These are phyloP conservation scores for Polydrusus pterygomalis DNA, from an alignment of 2,888 invertebrate genomes.

Conservation along the genomic window DNA sequence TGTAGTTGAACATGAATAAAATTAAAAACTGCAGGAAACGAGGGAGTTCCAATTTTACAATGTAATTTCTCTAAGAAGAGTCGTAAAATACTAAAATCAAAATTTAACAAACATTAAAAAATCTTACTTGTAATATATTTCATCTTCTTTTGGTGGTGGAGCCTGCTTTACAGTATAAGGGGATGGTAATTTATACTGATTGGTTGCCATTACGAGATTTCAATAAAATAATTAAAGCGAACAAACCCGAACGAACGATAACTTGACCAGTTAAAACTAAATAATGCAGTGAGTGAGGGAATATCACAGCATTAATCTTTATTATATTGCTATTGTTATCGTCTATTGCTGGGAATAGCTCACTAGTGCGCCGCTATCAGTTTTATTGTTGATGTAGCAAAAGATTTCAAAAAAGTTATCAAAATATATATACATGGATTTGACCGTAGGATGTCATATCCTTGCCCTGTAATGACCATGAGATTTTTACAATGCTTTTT, in stretches of 20 bases:
- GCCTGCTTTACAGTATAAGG: conserved; percentile 70
- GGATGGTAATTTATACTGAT: conserved; percentile 73
- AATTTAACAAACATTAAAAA: not conserved
- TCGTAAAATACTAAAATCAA: not conserved
- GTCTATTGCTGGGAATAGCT: not conserved
- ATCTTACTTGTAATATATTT: conserved; percentile 73
- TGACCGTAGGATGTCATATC: too few relatives aligned
- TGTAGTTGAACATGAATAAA: too few relatives aligned
- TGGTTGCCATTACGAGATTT: conserved; percentile 72
- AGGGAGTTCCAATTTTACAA: too few relatives aligned
- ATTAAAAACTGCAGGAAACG: too few relatives aligned
- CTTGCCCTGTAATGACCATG: too few relatives aligned
- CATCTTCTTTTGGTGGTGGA: conserved; percentile 72
- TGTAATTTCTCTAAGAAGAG: too few relatives aligned
- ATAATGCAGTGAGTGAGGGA: not conserved
- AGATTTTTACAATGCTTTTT: too few relatives aligned
- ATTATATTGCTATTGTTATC: not conserved
- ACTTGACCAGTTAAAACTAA: not conserved
- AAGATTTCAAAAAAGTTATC: too few relatives aligned
- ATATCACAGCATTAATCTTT: not conserved
- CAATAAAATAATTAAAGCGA: not conserved
- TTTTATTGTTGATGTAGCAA: too few relatives aligned
- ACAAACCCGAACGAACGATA: not conserved
- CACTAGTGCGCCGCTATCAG: too few relatives aligned
- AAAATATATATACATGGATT: too few relatives aligned